phyloP scores from a whole-genome alignment of 2,797 vertebrate species.

The Pitangus sulphuratus region DNA sequence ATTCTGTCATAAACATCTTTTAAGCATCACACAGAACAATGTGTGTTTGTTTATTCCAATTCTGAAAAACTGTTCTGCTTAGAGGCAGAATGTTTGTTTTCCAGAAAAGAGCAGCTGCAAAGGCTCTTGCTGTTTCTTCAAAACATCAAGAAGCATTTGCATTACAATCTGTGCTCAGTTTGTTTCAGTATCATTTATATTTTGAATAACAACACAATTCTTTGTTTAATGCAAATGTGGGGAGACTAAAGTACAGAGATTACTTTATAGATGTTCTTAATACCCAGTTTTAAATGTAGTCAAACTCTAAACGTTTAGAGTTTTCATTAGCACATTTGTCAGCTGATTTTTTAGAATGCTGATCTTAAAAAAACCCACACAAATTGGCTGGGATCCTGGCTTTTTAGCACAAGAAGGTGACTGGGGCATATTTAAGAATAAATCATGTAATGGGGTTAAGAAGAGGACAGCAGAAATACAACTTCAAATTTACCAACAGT shows the following conservation, averaged over 20 bases:
- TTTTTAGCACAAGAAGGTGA: background rate
- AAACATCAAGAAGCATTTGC: constrained; percentile 39
- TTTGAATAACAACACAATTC: constrained; percentile 38
- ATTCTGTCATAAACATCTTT: constrained; percentile 23
- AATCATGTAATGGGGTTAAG: constrained; percentile 13
- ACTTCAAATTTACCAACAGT: background rate
- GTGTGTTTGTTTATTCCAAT: constrained; percentile 49
- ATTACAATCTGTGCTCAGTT: constrained; percentile 49
- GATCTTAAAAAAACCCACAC: background rate
- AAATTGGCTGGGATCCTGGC: background rate
- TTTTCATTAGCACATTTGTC: background rate
- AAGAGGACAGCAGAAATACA: constrained; percentile 6
- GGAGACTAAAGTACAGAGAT: background rate
- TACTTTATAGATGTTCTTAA: background rate
- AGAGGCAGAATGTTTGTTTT: constrained; percentile 34
- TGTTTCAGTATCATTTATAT: constrained; percentile 41
- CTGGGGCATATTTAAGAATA: background rate
- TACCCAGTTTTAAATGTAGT: background rate
- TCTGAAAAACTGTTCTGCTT: constrained; percentile 34
- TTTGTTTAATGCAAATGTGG: background rate
- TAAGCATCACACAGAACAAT: constrained; percentile 37
- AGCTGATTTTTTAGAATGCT: background rate
- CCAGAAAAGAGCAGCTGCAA: constrained; percentile 67
- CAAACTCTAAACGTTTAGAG: background rate
- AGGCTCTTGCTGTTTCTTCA: constrained; percentile 55